phyloP scores from a whole-genome alignment of 2,113 vertebrate genomes.

The Rhinoderma darwinii region DNA sequence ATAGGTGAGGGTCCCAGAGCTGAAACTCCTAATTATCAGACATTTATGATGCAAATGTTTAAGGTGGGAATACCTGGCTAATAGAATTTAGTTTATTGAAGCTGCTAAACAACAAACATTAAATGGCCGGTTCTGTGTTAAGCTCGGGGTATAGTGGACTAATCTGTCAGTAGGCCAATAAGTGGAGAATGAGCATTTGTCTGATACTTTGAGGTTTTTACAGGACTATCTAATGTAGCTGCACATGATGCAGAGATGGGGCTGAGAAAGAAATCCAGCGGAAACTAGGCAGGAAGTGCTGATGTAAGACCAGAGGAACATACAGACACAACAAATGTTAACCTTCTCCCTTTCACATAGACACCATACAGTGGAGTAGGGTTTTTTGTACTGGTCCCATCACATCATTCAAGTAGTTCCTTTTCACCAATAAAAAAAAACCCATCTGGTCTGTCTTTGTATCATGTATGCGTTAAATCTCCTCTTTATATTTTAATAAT shows the following conservation, averaged over 20 bases:
- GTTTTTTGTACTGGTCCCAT: not conserved
- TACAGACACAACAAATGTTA: not conserved
- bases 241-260: not conserved
- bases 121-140: not conserved
- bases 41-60: no score
- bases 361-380: not conserved
- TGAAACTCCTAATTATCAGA: no score
- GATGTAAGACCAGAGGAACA: not conserved
- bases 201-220: not conserved
- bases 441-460: not conserved
- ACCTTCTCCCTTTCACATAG: not conserved
- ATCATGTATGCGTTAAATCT: no score
- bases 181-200: no score
- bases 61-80: no score
- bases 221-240: not conserved
- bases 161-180: not conserved
- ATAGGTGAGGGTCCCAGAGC: no score
- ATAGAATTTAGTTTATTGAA: no score
- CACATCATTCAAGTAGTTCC: not conserved
- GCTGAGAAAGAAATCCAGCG: not conserved
- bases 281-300: constrained; percentile 12
- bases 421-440: no score
- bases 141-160: not conserved
- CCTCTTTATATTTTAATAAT: not conserved
- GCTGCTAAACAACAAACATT: no score